A percentile compares a stretch with the other conserved stretches of the same genome.
These are phyloP conservation scores for Drosophila ohnishii DNA, from an alignment of 1,140 invertebrate genomes.

Conservation along the genomic window DNA sequence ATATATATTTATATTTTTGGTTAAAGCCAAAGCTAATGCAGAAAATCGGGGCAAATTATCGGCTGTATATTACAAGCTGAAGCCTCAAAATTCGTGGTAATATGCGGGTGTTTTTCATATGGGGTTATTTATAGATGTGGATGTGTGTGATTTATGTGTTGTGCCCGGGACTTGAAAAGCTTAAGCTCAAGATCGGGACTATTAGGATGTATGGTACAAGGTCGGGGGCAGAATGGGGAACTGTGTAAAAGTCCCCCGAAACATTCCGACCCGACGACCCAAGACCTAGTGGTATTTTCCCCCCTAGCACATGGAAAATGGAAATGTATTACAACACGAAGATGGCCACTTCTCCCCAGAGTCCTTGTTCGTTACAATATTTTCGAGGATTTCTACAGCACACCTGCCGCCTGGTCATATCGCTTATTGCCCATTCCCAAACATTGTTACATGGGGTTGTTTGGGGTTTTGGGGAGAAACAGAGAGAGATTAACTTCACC, in stretches of 20 bases:
- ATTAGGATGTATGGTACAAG: constrained; percentile 46
- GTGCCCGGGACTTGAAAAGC: constrained; percentile 22
- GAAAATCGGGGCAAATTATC: constrained; percentile 63
- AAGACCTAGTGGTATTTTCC: constrained; percentile 18
- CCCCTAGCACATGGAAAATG: constrained; percentile 69
- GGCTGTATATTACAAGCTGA: constrained; percentile 72
- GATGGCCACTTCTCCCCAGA: constrained; percentile 83
- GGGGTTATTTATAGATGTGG: constrained; percentile 61
- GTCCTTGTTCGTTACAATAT: constrained; percentile 77
- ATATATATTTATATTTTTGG: constrained; percentile 16
- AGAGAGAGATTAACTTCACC: constrained; percentile 83
- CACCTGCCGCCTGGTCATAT: constrained; percentile 86
- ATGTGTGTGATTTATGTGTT: constrained; percentile 9
- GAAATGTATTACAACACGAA: constrained; percentile 83
- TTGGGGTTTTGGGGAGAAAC: constrained; percentile 77
- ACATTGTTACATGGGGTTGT: constrained; percentile 73
- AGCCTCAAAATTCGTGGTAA: constrained; percentile 41
- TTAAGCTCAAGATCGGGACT: constrained; percentile 12
- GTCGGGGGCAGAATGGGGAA: constrained; percentile 13
- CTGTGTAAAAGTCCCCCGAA: constrained; percentile 7
- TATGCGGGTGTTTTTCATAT: constrained; percentile 23
- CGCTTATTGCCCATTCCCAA: constrained; percentile 87
- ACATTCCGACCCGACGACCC: constrained; percentile 10
- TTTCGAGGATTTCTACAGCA: constrained; percentile 84
- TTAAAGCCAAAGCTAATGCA: constrained; percentile 63